Evolutionary conservation across 2,113 vertebrate genomes (phyloP).

Genomic region (Scartelaos histophorus): DNA sequence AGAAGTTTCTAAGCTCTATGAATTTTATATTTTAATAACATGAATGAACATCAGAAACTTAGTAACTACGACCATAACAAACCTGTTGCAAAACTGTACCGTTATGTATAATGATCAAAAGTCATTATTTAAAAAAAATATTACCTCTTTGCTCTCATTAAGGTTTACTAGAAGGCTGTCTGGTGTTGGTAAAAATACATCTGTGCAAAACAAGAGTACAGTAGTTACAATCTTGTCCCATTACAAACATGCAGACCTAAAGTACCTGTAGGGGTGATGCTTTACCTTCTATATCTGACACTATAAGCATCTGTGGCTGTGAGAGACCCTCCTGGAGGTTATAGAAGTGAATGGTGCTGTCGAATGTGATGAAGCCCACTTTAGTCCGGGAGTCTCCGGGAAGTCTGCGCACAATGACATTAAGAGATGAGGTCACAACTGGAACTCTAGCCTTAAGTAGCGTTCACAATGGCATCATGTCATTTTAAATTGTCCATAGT

Average conservation of each 20-base stretch:
- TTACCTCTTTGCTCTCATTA: constrained; percentile 98
- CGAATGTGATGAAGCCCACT: constrained; percentile 96
- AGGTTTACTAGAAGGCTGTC: constrained; percentile 96
- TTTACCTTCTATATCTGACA: constrained; percentile 96
- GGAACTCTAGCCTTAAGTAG: too few relatives aligned
- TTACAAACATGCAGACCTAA: too few relatives aligned
- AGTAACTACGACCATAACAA: too few relatives aligned
- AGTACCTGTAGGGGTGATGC: neutral
- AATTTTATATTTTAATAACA: too few relatives aligned
- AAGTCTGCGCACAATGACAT: constrained; percentile 75
- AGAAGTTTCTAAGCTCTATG: too few relatives aligned
- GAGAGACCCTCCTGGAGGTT: constrained; percentile 97
- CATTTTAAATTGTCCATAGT: too few relatives aligned
- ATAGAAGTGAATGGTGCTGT: constrained; percentile 98
- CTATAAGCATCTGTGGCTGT: constrained; percentile 97
- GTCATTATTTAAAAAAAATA: constrained; percentile 22
- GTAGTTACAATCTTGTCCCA: neutral
- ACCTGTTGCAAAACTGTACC: too few relatives aligned
- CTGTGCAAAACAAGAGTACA: constrained; percentile 72
- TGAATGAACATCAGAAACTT: too few relatives aligned
- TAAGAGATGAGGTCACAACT: too few relatives aligned
- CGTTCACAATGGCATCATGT: too few relatives aligned
- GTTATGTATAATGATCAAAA: neutral
- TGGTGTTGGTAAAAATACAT: constrained; percentile 97
- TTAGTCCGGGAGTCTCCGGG: constrained; percentile 96